Percentiles rank a stretch among this genome's conserved stretches.
phyloP scores from a whole-genome alignment of 2,888 invertebrate genomes.

The Cremastobaeus sp. region DNA sequence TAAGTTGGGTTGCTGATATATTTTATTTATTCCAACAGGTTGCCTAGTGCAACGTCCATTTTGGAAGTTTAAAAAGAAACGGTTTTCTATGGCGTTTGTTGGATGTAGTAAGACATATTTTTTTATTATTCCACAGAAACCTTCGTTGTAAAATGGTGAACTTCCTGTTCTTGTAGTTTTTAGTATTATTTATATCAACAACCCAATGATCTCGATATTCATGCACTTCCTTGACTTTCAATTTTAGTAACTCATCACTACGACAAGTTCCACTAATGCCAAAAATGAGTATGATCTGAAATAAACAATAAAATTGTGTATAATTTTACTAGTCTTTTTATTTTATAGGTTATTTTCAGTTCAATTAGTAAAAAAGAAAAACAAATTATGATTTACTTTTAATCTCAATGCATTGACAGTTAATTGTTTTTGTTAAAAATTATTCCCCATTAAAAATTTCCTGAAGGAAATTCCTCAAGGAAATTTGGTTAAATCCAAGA shows the following conservation, averaged over 20 bases:
- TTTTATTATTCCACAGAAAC: background rate
- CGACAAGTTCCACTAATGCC: background rate
- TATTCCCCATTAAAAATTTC: no score
- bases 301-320: background rate
- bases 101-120: constrained; percentile 11
- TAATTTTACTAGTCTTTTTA: constrained; percentile 2
- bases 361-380: background rate
- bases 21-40: constrained; percentile 55
- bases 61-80: constrained; percentile 56
- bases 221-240: background rate
- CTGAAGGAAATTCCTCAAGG: no score
- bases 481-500: no score
- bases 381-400: no score
- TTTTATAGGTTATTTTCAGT: background rate
- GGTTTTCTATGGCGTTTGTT: background rate
- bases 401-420: no score
- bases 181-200: background rate
- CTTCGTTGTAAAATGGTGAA: background rate
- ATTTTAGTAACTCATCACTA: background rate
- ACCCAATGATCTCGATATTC: background rate
- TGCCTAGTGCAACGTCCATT: constrained; percentile 53
- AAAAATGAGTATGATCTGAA: background rate
- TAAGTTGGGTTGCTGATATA: constrained; percentile 53
- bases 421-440: no score
- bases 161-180: background rate